Conservation (phyloP, 2,888 invertebrate genomes). For the Synanthedon formicaeformis region DNA sequence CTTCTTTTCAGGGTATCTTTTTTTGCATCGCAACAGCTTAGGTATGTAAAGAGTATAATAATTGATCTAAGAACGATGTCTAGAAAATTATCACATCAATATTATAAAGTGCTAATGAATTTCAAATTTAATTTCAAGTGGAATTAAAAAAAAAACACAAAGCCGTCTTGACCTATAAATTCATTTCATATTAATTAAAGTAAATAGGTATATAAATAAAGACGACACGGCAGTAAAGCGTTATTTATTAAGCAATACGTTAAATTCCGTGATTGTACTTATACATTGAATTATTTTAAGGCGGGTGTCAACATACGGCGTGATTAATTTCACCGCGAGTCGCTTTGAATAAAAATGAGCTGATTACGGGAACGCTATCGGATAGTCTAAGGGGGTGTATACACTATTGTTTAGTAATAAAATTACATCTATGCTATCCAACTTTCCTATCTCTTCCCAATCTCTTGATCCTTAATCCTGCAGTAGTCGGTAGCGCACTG, state of each 20-base stretch:
- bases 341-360: slow-evolving; percentile 20
- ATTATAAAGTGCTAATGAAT: no score
- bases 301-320: slow-evolving; percentile 14
- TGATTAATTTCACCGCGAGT: slow-evolving; percentile 18
- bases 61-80: no score
- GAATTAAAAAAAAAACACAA: no score
- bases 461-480: no score
- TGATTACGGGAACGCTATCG: slow-evolving; percentile 10
- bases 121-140: no score
- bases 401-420: not conserved
- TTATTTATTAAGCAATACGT: not conserved
- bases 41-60: no score
- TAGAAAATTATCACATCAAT: no score
- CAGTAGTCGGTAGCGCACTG: no score
- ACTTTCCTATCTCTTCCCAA: no score
- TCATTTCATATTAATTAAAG: not conserved
- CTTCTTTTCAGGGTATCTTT: no score
- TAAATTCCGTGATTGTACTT: not conserved
- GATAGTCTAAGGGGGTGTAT: slow-evolving; percentile 1
- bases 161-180: not conserved
- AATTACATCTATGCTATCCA: no score
- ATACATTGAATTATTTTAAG: slow-evolving; percentile 2
- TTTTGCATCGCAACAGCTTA: no score
- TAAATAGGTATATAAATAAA: not conserved
- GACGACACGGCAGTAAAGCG: not conserved